These are phyloP conservation scores for Temnothorax ravouxi DNA, from an alignment of 2,888 invertebrate species.

Conservation along the genomic window DNA sequence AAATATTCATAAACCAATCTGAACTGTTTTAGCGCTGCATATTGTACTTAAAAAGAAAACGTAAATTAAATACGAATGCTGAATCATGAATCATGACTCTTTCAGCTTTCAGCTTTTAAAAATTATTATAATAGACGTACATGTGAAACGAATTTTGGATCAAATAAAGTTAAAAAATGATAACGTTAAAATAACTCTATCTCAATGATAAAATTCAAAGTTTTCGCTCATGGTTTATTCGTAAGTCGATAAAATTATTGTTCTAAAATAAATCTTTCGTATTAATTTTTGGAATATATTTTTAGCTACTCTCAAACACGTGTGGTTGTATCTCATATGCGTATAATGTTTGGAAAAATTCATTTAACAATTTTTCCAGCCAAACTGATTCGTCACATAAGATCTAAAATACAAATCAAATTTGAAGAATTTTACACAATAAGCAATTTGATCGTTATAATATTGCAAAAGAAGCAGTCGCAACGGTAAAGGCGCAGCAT, in stretches of 20 bases:
- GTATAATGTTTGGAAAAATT: background rate
- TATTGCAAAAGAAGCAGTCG: background rate
- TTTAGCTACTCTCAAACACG: background rate
- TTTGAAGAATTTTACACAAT: background rate
- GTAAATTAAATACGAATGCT: background rate
- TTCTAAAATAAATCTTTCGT: background rate
- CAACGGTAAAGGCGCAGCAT: background rate
- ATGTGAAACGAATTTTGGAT: background rate
- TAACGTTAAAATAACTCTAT: constrained; percentile 4
- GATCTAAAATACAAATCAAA: background rate
- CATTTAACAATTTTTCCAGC: background rate
- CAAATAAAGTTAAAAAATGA: constrained; percentile 1
- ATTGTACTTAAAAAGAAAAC: background rate
- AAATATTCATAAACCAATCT: constrained; percentile 2
- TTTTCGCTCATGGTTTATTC: background rate
- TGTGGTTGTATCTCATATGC: background rate
- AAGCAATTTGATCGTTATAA: constrained; percentile 9
- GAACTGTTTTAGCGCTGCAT: background rate
- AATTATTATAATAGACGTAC: constrained; percentile 18
- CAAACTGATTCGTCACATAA: no score
- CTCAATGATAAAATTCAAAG: background rate
- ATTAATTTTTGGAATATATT: background rate
- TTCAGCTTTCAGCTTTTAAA: constrained; percentile 6
- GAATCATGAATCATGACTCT: constrained; percentile 15
- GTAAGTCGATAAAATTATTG: background rate